Evolutionary conservation across 1,140 invertebrate genomes (phyloP).

Genomic region (Euura saliciscinereae): DNA sequence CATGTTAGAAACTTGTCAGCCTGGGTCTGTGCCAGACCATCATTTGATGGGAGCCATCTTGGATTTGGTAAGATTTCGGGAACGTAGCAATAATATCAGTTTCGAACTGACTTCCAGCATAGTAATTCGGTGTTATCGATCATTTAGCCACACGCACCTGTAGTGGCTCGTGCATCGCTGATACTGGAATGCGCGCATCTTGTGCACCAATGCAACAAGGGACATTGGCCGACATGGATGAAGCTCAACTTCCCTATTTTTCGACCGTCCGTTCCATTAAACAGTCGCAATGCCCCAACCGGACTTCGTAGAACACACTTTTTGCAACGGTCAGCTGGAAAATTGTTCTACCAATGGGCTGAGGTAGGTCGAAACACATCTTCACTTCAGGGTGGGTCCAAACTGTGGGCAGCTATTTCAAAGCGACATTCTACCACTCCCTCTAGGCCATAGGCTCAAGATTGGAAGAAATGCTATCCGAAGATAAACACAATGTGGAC

Average conservation of each 20-base stretch:
- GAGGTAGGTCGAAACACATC: conserved; percentile 70
- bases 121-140: neutral
- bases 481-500: conserved; percentile 76
- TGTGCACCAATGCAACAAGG: conserved; percentile 96
- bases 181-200: conserved; percentile 95
- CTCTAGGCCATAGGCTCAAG: conserved; percentile 80
- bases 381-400: neutral
- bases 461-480: conserved; percentile 81
- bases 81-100: neutral
- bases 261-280: conserved; percentile 73
- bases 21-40: conserved; percentile 94
- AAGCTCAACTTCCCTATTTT: conserved; percentile 84
- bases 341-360: conserved; percentile 97
- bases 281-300: conserved; percentile 58
- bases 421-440: conserved; percentile 28
- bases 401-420: conserved; percentile 42
- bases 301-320: conserved; percentile 76
- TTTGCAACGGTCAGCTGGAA: conserved; percentile 90
- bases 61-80: conserved; percentile 78
- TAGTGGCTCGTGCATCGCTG: conserved; percentile 88
- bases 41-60: conserved; percentile 93
- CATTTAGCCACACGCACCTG: conserved; percentile 88
- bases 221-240: conserved; percentile 97
- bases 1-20: conserved; percentile 92
- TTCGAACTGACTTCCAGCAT: conserved; percentile 8